A percentile compares a stretch with the other conserved stretches of the same genome.
phyloP scores from a whole-genome alignment of 1,140 invertebrate genomes.

The Propsilocerus akamusi region DNA sequence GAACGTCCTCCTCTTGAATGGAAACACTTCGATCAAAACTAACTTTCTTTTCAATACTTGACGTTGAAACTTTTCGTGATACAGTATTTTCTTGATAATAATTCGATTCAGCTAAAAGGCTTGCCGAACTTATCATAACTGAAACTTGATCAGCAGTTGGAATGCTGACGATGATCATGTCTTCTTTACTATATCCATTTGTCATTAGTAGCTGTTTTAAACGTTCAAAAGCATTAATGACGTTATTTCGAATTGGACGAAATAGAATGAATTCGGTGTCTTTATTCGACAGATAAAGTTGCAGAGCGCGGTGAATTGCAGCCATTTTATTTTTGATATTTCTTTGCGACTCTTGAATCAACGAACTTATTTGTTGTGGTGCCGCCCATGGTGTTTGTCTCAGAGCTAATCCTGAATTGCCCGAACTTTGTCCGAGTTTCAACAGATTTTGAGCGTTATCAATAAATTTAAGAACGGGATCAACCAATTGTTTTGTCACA shows the following conservation, averaged over 20 bases:
- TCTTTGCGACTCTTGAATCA: conserved; percentile 43
- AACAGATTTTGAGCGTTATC: conserved; percentile 40
- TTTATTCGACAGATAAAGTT: conserved; percentile 85
- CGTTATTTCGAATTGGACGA: conserved; percentile 78
- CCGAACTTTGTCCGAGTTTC: neutral
- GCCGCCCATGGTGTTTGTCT: conserved; percentile 27
- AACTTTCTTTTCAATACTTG: conserved; percentile 1
- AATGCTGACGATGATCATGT: conserved; percentile 65
- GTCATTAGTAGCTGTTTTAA: conserved; percentile 53
- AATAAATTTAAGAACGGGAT: conserved; percentile 49
- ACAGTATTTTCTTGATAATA: neutral
- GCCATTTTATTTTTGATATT: conserved; percentile 64
- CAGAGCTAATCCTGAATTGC: conserved; percentile 15
- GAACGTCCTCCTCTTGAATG: neutral
- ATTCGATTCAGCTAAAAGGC: conserved; percentile 27
- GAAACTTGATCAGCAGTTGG: conserved; percentile 81
- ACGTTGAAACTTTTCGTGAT: neutral
- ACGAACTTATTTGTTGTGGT: conserved; percentile 31
- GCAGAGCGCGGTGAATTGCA: conserved; percentile 69
- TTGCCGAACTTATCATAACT: conserved; percentile 64
- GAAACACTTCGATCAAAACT: neutral
- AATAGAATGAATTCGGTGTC: conserved; percentile 94
- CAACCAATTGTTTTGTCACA: conserved; percentile 54
- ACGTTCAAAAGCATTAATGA: conserved; percentile 70
- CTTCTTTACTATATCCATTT: conserved; percentile 59